Conservation (phyloP, 2,797 vertebrate species). For the Myotis vivesi region DNA sequence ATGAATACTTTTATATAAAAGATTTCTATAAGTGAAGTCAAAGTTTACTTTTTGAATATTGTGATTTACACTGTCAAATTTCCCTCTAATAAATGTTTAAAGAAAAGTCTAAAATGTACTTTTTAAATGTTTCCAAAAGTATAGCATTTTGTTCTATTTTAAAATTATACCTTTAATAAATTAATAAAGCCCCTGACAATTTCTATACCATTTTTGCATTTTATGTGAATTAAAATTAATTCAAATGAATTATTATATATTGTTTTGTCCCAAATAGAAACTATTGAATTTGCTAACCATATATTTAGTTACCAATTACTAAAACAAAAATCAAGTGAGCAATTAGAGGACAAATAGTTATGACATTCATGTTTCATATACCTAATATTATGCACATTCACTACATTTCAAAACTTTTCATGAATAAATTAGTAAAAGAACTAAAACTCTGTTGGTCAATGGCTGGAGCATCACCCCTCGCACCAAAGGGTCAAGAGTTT, state of each 20-base stretch:
- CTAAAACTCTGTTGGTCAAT: neutral
- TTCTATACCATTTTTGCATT: neutral
- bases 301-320: neutral
- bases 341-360: neutral
- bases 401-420: neutral
- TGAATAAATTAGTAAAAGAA: neutral
- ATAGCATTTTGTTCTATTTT: neutral
- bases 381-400: neutral
- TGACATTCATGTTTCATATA: neutral
- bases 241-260: neutral
- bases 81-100: neutral
- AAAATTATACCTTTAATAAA: slow-evolving; percentile 11
- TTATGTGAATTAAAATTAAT: neutral
- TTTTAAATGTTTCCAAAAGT: neutral
- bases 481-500: neutral
- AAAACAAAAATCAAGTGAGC: slow-evolving; percentile 8
- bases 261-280: neutral
- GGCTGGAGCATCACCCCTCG: neutral
- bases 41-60: neutral
- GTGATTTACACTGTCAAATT: neutral
- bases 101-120: neutral
- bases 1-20: neutral
- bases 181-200: neutral
- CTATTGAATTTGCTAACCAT: neutral
- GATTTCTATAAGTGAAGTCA: neutral